Evolutionary conservation across 2,113 vertebrate species (phyloP).

Genomic region (Myrmophylax atrothorax): DNA sequence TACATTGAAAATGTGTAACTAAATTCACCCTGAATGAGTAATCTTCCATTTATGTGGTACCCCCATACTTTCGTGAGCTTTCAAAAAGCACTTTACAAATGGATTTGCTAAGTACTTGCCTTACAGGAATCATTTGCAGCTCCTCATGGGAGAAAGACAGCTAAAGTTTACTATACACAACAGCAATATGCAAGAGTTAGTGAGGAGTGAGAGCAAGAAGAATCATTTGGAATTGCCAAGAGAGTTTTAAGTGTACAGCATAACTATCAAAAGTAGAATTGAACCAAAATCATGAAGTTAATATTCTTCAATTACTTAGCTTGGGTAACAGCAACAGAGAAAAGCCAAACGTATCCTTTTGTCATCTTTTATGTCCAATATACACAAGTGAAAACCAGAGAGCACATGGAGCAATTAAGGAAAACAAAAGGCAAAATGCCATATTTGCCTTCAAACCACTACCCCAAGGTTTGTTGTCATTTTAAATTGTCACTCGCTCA

Average conservation of each 20-base stretch:
- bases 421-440: background rate
- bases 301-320: background rate
- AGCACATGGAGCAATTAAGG: background rate
- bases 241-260: background rate
- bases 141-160: background rate
- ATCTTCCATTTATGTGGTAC: background rate
- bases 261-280: background rate
- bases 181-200: background rate
- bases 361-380: background rate
- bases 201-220: background rate
- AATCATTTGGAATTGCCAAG: background rate
- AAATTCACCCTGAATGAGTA: slow-evolving; percentile 4
- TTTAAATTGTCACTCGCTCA: background rate
- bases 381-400: background rate
- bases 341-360: accelerated
- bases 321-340: background rate
- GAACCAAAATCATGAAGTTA: background rate
- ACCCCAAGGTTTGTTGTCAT: background rate
- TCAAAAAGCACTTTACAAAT: background rate
- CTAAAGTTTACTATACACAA: background rate
- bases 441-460: background rate
- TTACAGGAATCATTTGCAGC: background rate
- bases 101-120: background rate
- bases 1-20: background rate
- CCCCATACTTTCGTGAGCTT: background rate